phyloP scores from a whole-genome alignment of 2,888 invertebrate species.

The Hypolimnas misippus region DNA sequence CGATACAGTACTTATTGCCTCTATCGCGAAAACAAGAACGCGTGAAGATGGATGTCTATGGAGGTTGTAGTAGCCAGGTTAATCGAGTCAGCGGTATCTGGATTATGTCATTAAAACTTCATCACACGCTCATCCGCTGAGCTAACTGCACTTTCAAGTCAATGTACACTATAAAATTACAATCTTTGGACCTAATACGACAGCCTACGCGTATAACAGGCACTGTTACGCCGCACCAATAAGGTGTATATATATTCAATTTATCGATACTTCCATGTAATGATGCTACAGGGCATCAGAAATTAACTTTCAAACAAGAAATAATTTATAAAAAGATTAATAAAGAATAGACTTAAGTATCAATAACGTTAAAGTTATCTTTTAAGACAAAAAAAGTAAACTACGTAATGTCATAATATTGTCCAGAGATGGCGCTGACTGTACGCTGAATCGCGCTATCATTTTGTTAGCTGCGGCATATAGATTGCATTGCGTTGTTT shows the following conservation, averaged over 20 bases:
- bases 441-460: too few relatives aligned
- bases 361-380: too few relatives aligned
- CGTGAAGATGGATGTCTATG: constrained; percentile 69
- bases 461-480: too few relatives aligned
- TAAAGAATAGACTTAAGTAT: too few relatives aligned
- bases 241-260: not conserved
- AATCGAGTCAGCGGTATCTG: constrained; percentile 77
- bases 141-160: constrained; percentile 70
- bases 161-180: constrained; percentile 48
- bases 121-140: constrained; percentile 65
- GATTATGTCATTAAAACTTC: constrained; percentile 81
- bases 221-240: not conserved
- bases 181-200: constrained; percentile 40
- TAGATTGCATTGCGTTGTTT: too few relatives aligned
- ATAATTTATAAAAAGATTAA: not conserved
- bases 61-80: constrained; percentile 62
- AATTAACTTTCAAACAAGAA: not conserved
- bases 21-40: constrained; percentile 43
- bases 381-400: too few relatives aligned
- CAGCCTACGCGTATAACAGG: constrained; percentile 13
- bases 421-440: too few relatives aligned
- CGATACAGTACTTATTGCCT: constrained; percentile 1
- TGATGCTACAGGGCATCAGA: not conserved
- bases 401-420: too few relatives aligned
- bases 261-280: not conserved